Evolutionary conservation across 2,888 invertebrate species (phyloP), one percentile per base, ranked within the genome.

Genomic region (Chymomyza caudatula): DNA sequence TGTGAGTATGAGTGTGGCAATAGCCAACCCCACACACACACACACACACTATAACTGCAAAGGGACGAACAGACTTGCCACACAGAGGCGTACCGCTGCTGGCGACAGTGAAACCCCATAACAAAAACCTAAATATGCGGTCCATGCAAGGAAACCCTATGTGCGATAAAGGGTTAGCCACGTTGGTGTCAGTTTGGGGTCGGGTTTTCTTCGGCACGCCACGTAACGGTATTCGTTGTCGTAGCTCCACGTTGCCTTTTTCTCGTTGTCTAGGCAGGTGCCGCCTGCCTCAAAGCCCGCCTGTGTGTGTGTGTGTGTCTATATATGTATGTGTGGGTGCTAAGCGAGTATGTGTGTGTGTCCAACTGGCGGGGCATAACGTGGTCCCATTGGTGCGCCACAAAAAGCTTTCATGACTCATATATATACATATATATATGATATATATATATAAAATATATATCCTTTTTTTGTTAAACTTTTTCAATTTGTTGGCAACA

Each of bases 151-250:
- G 90, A 90, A 90, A 90, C 85, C 90, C 89, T 88, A 90, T 89
- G 90, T 89, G 90, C 90, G 90, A 90, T 90, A 90, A 90, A 90
- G 90, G 90, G 90, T 90, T 90, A 90, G 90, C 90, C 90, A 89
- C 90, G 88, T 86, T 89, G 89, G 90, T 88, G 87, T 89, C 88
- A 87, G 87, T 78, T 47, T 84, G 85, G 85, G 84, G 83, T 85
- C 74, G 84, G 82, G 77, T 75, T 84, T 85, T 78, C 81, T 87
- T 82, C 69, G 83, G 84, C 73, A 73, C 69, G 71, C 75, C 86
- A 73, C 73, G 86, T 74, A 75, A 72, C 77, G 85, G 85, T 71
- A 86, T 84, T 86, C 86, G 83, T 65, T 47, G 57, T 44, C 52
- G 44, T 25, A 23, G 25, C n/a, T 53, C 25, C 25, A 17, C 4